phyloP scores from a whole-genome alignment of 2,113 vertebrate genomes.

The Erythrolamprus reginae region DNA sequence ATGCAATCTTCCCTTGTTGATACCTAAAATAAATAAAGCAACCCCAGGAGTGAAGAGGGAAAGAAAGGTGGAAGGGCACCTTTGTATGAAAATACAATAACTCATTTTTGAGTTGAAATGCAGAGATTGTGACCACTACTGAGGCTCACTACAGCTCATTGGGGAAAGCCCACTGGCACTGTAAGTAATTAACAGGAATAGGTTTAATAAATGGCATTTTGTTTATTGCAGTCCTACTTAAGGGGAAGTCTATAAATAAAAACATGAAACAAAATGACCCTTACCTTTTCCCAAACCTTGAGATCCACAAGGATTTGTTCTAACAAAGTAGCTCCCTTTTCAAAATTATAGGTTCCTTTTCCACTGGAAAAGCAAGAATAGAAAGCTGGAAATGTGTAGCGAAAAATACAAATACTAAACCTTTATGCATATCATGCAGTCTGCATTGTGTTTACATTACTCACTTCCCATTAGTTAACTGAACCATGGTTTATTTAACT shows the following conservation, averaged over 20 bases:
- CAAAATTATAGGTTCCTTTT: background rate
- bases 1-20: background rate
- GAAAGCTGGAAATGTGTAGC: background rate
- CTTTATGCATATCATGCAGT: background rate
- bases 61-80: background rate
- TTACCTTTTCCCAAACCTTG: conserved; percentile 55
- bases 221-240: background rate
- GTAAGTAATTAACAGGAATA: background rate
- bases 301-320: conserved; percentile 42
- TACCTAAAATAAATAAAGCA: background rate
- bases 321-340: conserved; percentile 16
- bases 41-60: background rate
- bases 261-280: background rate
- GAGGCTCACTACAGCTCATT: background rate
- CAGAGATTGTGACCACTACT: background rate
- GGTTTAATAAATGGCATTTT: background rate
- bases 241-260: background rate
- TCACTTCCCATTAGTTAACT: background rate
- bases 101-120: background rate
- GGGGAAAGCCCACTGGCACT: background rate
- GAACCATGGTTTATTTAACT: background rate
- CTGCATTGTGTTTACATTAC: background rate
- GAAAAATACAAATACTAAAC: conserved; percentile 27
- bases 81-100: background rate
- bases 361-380: conserved; percentile 36